Evolutionary conservation across 2,888 invertebrate species (phyloP).

Genomic region (Nomada ferruginata): DNA sequence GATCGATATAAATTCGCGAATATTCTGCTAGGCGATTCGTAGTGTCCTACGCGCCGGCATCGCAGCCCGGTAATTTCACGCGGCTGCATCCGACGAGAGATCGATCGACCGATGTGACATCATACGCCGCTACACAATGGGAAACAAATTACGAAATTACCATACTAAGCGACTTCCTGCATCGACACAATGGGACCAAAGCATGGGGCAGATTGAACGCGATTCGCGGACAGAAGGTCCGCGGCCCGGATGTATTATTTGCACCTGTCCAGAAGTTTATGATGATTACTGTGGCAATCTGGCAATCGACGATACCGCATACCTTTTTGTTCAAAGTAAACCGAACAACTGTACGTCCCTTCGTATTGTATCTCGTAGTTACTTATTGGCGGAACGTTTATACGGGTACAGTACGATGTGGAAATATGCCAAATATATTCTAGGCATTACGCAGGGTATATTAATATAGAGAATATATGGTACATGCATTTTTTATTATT

Average conservation of each 20-base stretch:
- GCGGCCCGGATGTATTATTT: conserved; percentile 65
- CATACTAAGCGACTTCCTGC: conserved; percentile 78
- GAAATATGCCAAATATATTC: too few relatives aligned
- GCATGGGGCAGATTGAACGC: conserved; percentile 61
- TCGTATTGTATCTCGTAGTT: too few relatives aligned
- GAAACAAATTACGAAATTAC: conserved; percentile 79
- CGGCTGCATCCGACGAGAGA: conserved; percentile 70
- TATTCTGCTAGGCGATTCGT: conserved; percentile 62
- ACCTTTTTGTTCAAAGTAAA: background rate
- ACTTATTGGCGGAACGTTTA: too few relatives aligned
- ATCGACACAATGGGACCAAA: conserved; percentile 67
- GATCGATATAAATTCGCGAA: conserved; percentile 62
- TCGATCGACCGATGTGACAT: conserved; percentile 74
- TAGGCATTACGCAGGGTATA: too few relatives aligned
- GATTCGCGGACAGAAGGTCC: conserved; percentile 63
- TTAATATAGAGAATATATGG: too few relatives aligned
- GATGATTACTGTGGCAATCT: conserved; percentile 31
- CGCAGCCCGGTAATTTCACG: conserved; percentile 70
- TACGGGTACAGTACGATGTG: too few relatives aligned
- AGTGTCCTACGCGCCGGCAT: conserved; percentile 48
- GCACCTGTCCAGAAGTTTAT: conserved; percentile 61
- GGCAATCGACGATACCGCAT: conserved; percentile 5
- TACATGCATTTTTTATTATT: too few relatives aligned
- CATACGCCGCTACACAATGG: conserved; percentile 75
- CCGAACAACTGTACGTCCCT: background rate